These are phyloP conservation scores for Lasiurus borealis DNA, from an alignment of 2,113 vertebrate species.

Conservation along the genomic window DNA sequence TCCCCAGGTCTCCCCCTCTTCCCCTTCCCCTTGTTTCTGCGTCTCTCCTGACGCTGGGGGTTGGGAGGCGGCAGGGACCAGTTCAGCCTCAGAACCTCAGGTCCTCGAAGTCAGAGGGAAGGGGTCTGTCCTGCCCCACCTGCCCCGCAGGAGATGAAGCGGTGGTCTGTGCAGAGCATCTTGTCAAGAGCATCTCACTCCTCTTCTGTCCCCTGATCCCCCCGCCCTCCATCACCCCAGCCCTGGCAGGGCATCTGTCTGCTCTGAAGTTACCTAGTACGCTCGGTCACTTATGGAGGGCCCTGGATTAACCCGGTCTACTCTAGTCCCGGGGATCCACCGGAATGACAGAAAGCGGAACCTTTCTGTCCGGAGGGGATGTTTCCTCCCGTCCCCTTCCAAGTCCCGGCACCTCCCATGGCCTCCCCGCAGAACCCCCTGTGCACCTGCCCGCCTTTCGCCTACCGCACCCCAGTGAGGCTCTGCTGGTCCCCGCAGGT, in stretches of 20 bases:
- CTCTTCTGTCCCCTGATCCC: rapidly evolving
- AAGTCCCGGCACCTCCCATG: neutral
- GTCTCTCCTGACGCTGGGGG: neutral
- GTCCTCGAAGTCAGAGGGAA: neutral
- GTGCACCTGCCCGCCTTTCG: neutral
- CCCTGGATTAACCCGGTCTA: neutral
- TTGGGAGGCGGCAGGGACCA: neutral
- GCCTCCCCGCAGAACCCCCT: rapidly evolving
- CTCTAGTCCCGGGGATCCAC: neutral
- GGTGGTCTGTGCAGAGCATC: neutral
- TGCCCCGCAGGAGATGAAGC: neutral
- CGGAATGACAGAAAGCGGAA: neutral
- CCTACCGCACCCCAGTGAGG: neutral
- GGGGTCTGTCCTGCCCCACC: rapidly evolving
- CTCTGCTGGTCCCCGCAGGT: constrained; percentile 78
- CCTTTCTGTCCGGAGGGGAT: neutral
- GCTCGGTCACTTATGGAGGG: neutral
- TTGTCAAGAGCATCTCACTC: neutral
- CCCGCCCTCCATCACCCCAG: no score
- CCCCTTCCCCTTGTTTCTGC: neutral
- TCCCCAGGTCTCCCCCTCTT: neutral
- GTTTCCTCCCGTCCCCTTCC: neutral
- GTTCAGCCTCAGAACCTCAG: neutral
- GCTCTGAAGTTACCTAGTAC: neutral
- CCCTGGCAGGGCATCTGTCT: neutral